Evolutionary conservation across 2,888 invertebrate species (phyloP).

Genomic region (Pseudococcus viburni): DNA sequence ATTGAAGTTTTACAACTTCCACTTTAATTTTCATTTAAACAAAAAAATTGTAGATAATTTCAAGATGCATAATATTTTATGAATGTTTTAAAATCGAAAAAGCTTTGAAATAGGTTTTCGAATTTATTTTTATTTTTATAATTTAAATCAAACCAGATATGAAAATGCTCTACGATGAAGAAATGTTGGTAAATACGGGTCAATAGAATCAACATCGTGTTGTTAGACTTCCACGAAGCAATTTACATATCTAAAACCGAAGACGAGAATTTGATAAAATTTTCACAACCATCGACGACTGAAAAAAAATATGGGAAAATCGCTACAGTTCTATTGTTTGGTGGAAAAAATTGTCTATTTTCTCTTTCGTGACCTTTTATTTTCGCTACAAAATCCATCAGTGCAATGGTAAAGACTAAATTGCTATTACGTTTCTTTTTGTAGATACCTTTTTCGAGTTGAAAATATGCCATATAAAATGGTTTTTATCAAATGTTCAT

Average conservation of each 20-base stretch:
- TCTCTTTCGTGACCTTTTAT: conserved; percentile 20
- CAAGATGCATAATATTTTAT: too few species aligned
- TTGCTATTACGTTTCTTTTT: conserved; percentile 19
- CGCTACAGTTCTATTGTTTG: background rate
- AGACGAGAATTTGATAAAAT: background rate
- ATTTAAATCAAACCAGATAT: too few species aligned
- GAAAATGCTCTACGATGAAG: too few species aligned
- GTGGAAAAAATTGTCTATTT: conserved; percentile 1
- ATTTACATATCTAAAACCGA: conserved; percentile 1
- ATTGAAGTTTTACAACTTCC: too few species aligned
- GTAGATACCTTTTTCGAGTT: background rate
- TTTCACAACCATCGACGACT: background rate
- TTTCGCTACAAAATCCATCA: background rate
- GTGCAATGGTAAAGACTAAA: background rate
- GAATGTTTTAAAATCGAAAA: too few species aligned
- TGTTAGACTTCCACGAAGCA: background rate
- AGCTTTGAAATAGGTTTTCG: too few species aligned
- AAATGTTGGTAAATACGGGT: too few species aligned
- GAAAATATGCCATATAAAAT: background rate
- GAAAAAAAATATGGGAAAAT: background rate
- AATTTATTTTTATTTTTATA: too few species aligned
- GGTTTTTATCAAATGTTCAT: background rate
- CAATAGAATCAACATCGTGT: background rate
- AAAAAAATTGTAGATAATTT: too few species aligned
- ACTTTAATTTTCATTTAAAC: too few species aligned